Conservation (phyloP, 1,140 invertebrate genomes). For the Bombyx mori region DNA sequence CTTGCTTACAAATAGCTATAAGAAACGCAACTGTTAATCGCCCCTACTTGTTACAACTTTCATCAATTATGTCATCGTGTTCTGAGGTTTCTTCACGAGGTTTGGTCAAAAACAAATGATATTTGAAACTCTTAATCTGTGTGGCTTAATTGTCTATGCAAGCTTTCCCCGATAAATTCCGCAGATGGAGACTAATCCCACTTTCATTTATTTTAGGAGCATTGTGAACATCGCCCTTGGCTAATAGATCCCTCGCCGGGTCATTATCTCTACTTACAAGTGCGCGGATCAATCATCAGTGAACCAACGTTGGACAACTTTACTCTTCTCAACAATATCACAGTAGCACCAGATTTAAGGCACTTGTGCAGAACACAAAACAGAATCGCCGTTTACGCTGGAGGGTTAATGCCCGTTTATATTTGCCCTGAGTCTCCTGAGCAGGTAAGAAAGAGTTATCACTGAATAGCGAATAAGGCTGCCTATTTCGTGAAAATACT, state of each 20-base stretch:
- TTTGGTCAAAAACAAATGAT: too few species aligned
- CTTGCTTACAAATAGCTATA: too few species aligned
- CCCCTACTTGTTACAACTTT: too few species aligned
- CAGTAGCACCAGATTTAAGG: constrained; percentile 61
- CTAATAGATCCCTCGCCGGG: constrained; percentile 82
- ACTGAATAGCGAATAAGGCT: too few species aligned
- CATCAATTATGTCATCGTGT: too few species aligned
- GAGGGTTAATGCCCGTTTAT: constrained; percentile 74
- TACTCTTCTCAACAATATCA: constrained; percentile 65
- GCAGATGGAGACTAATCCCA: background rate
- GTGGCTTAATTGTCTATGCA: too few species aligned
- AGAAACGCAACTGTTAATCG: too few species aligned
- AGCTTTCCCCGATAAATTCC: too few species aligned
- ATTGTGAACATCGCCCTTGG: constrained; percentile 83
- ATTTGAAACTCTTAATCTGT: too few species aligned
- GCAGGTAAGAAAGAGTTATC: constrained; percentile 30
- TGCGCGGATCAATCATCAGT: constrained; percentile 75
- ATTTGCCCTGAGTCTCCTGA: constrained; percentile 78
- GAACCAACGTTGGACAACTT: constrained; percentile 67
- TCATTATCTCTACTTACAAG: constrained; percentile 80
- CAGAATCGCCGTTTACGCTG: constrained; percentile 80
- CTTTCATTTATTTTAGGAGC: constrained; percentile 71
- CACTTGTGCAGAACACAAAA: constrained; percentile 78
- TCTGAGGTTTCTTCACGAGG: too few species aligned
- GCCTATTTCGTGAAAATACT: too few species aligned